phyloP scores from a whole-genome alignment of 2,888 invertebrate genomes.

The Thysanoteuthis rhombus region DNA sequence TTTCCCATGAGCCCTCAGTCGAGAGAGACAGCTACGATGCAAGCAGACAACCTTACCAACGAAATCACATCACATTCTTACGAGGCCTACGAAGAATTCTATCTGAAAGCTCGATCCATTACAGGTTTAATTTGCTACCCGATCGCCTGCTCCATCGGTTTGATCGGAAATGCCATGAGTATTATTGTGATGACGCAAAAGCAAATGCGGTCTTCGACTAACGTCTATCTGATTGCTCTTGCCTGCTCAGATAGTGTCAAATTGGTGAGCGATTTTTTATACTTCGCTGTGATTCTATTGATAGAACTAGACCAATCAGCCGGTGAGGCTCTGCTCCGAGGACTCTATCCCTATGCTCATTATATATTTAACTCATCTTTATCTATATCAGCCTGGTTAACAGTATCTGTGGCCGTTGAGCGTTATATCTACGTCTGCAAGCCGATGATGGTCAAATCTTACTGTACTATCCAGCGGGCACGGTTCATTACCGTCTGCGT shows the following conservation, averaged over 20 bases:
- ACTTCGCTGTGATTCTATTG: slow-evolving; percentile 60
- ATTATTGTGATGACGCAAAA: slow-evolving; percentile 60
- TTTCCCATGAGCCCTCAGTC: background rate
- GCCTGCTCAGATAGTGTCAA: slow-evolving; percentile 64
- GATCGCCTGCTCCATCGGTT: slow-evolving; percentile 57
- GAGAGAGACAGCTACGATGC: background rate
- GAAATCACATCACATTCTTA: background rate
- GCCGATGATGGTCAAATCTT: slow-evolving; percentile 54
- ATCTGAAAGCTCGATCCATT: slow-evolving; percentile 54
- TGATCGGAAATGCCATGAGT: slow-evolving; percentile 61
- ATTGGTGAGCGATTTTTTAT: slow-evolving; percentile 62
- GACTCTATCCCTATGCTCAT: slow-evolving; percentile 65
- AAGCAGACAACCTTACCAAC: slow-evolving; percentile 14
- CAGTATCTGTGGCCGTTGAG: slow-evolving; percentile 65
- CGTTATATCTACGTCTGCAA: slow-evolving; percentile 65
- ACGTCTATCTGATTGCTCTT: slow-evolving; percentile 61
- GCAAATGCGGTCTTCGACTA: slow-evolving; percentile 63
- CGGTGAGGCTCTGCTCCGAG: slow-evolving; percentile 58
- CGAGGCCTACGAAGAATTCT: slow-evolving; percentile 53
- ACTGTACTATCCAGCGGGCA: slow-evolving; percentile 58
- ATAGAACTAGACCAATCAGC: slow-evolving; percentile 48
- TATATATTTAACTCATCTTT: slow-evolving; percentile 62
- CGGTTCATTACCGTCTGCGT: slow-evolving; percentile 53
- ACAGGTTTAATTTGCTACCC: slow-evolving; percentile 64
- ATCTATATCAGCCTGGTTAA: slow-evolving; percentile 64